Conservation (phyloP, 2,113 vertebrate genomes). For the Psammodynastes pulverulentus region DNA sequence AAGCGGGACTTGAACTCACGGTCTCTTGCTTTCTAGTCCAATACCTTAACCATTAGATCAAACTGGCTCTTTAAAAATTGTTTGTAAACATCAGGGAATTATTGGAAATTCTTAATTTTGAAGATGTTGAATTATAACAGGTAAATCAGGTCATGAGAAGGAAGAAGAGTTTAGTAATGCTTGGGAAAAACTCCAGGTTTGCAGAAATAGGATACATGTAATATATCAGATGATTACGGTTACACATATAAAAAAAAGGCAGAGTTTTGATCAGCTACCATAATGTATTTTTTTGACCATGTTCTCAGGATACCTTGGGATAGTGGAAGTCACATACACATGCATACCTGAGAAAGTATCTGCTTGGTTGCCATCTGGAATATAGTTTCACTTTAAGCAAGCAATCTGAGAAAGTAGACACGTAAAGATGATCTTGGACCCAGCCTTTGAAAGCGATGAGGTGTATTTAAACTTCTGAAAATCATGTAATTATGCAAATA, state of each 20-base stretch:
- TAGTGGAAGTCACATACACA: neutral
- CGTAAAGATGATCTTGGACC: neutral
- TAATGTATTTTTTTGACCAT: neutral
- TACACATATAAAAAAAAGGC: neutral
- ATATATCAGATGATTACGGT: neutral
- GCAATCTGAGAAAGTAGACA: neutral
- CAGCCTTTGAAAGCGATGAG: neutral
- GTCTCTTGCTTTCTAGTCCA: neutral
- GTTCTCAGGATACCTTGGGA: neutral
- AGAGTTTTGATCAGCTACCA: neutral
- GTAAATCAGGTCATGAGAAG: neutral
- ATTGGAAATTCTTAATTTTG: neutral
- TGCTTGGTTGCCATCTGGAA: neutral
- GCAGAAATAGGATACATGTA: neutral
- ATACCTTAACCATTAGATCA: neutral
- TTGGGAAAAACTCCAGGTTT: neutral
- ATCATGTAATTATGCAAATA: neutral
- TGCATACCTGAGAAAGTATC: neutral
- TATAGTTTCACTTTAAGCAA: neutral
- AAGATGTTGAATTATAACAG: neutral
- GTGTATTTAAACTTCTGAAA: neutral
- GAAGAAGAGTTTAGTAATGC: neutral
- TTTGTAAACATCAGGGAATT: neutral
- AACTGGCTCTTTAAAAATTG: neutral
- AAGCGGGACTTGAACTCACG: neutral